phyloP scores from a whole-genome alignment of 2,888 invertebrate species.

The Sympetrum striolatum region DNA sequence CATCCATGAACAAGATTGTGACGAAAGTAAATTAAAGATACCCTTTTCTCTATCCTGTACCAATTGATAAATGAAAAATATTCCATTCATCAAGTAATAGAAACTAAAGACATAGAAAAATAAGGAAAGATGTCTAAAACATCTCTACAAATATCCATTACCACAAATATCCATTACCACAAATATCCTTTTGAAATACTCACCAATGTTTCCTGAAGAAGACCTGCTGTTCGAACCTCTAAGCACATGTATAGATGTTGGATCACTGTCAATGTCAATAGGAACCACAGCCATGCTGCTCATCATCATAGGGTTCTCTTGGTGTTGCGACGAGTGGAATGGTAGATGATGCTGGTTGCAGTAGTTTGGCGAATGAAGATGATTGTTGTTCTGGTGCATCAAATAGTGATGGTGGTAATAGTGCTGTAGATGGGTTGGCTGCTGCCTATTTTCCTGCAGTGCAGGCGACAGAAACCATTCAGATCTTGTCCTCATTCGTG shows the following conservation, averaged over 20 bases:
- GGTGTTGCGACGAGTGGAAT: conserved; percentile 6
- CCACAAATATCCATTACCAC: not conserved
- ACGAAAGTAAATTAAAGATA: too few relatives aligned
- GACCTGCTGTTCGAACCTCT: conserved; percentile 62
- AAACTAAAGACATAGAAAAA: too few relatives aligned
- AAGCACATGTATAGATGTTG: conserved; percentile 59
- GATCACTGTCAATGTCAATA: conserved; percentile 61
- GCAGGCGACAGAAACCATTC: conserved; percentile 93
- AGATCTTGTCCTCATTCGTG: conserved; percentile 94
- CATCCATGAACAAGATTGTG: too few relatives aligned
- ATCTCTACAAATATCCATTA: not conserved
- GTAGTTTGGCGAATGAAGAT: conserved; percentile 19
- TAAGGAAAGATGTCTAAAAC: too few relatives aligned
- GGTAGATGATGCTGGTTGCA: conserved; percentile 20
- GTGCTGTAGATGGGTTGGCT: conserved; percentile 4
- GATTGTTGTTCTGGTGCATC: conserved; percentile 22
- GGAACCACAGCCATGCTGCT: conserved; percentile 48
- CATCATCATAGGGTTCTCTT: conserved; percentile 16
- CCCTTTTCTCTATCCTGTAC: too few relatives aligned
- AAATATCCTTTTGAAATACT: conserved; percentile 47
- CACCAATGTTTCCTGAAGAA: conserved; percentile 66
- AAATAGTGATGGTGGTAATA: conserved; percentile 19
- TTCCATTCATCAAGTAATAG: too few relatives aligned
- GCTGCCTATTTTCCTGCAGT: conserved; percentile 51
- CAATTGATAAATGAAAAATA: too few relatives aligned